Percentiles rank a stretch among this genome's conserved stretches.
These are phyloP conservation scores for Agraylea sexmaculata DNA, from an alignment of 1,140 invertebrate genomes.

Conservation along the genomic window DNA sequence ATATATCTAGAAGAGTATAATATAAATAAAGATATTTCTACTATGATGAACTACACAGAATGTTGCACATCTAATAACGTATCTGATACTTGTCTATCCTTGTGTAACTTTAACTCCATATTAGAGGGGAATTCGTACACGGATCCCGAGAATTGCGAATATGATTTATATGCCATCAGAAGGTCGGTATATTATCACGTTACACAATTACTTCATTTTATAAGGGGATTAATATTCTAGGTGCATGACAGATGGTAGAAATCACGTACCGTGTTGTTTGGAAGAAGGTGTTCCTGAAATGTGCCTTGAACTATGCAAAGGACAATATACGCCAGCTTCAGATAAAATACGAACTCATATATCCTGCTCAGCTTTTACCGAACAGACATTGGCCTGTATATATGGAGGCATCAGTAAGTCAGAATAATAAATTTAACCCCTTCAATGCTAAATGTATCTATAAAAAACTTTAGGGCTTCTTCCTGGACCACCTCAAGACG, in stretches of 20 bases:
- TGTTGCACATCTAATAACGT: constrained; percentile 62
- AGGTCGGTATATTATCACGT: too few relatives aligned
- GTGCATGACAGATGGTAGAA: constrained; percentile 64
- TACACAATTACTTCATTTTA: too few relatives aligned
- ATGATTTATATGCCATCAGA: constrained; percentile 64
- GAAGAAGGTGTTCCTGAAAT: constrained; percentile 68
- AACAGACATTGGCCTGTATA: constrained; percentile 68
- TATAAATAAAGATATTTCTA: too few relatives aligned
- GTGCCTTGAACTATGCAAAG: constrained; percentile 74
- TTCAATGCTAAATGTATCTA: too few relatives aligned
- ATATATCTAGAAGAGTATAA: constrained; percentile 30
- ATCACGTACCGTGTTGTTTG: constrained; percentile 73
- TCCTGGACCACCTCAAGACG: constrained; percentile 55
- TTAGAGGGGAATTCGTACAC: constrained; percentile 64
- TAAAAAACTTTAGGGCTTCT: constrained; percentile 58
- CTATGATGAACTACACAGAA: constrained; percentile 54
- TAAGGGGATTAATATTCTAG: constrained; percentile 19
- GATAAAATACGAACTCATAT: constrained; percentile 73
- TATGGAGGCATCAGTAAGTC: constrained; percentile 62
- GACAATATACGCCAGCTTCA: constrained; percentile 71
- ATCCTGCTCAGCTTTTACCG: constrained; percentile 70
- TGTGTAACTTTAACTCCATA: constrained; percentile 73
- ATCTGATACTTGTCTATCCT: constrained; percentile 54
- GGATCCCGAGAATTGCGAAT: constrained; percentile 65
- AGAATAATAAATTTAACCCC: background rate